Base-by-base conservation (phyloP, 2,113 vertebrate genomes). In the Pedetes capensis region DNA sequence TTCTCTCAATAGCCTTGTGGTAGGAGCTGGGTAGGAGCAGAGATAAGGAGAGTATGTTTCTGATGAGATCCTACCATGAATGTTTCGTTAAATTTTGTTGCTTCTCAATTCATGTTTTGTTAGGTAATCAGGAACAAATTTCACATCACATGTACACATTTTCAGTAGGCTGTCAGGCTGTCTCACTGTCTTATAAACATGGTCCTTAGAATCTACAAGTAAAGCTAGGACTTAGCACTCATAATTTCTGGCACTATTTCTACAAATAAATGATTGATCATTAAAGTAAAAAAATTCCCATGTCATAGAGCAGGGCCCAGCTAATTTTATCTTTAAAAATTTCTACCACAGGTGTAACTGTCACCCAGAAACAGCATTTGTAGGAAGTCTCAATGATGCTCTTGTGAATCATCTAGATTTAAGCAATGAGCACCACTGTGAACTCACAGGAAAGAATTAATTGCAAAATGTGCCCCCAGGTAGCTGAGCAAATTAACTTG, bases 391-490 rank as follows among this genome's bases (percentile, higher is more conserved):
- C 75, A 37, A 0, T 0, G 75, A 71, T 9, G 20, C 42, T 49
- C 51, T 47, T 27, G 23, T 75, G 87, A 89, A 22, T 53, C 92
- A 61, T 66, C 59, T 37, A 4, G 55, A 61, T 68, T 79, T 49
- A 94, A 93, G 79, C 92, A 18, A 18, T 2, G 69, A 75, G 69
- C 79, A 39, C 53, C 51, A 16, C 10, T 12, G 71, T 34, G 80
- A 96, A 76, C 75, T 71, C 92, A 57, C n/a, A 0, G 22, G 87
- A 80, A 94, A 96, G 75, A 95, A 94, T 81, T 96, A 94, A 96
- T 93, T 95, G 90, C 87, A 87, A 94, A 96, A 93, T 55, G 71
- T 95, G 92, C 80, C 96, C 94, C 89, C 80, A 91, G 89, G 96
- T 92, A 89, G 92, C 75, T 92, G 51, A 94, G 64, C 76, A 93